Evolutionary conservation across 2,113 vertebrate genomes (phyloP).

Genomic region (Aldabrachelys gigantea): DNA sequence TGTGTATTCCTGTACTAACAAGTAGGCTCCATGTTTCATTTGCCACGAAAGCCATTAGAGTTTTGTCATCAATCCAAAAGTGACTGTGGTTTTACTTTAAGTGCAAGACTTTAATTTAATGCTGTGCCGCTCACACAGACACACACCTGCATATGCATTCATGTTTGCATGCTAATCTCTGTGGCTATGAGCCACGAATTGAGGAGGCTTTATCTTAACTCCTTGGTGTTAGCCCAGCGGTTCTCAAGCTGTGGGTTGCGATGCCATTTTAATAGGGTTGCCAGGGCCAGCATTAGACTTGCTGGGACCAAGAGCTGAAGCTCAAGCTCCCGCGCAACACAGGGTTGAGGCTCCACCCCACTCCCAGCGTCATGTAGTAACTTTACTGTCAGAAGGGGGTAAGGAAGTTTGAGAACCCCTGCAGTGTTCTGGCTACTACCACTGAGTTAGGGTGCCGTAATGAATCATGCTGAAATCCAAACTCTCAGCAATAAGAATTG

Average conservation of each 20-base stretch:
- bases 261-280: no score
- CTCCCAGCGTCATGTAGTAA: no score
- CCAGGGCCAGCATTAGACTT: no score
- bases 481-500: background rate
- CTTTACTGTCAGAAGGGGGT: no score
- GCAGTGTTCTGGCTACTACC: background rate
- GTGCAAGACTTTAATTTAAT: background rate
- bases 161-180: background rate
- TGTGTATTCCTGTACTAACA: background rate
- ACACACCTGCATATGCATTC: background rate
- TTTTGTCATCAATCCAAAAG: background rate
- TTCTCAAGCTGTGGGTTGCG: no score
- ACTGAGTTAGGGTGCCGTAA: fast-evolving
- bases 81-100: background rate
- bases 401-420: no score
- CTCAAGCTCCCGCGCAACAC: no score
- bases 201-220: background rate
- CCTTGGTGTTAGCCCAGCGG: fast-evolving
- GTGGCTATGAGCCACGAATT: background rate
- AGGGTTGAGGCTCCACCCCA: no score
- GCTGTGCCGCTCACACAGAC: background rate
- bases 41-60: background rate
- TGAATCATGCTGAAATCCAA: background rate
- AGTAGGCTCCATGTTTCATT: background rate
- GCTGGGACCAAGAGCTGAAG: no score